Evolutionary conservation across 2,797 vertebrate species (phyloP), one percentile per base, ranked within the genome.

Genomic region (Perdix hodgsoniae): DNA sequence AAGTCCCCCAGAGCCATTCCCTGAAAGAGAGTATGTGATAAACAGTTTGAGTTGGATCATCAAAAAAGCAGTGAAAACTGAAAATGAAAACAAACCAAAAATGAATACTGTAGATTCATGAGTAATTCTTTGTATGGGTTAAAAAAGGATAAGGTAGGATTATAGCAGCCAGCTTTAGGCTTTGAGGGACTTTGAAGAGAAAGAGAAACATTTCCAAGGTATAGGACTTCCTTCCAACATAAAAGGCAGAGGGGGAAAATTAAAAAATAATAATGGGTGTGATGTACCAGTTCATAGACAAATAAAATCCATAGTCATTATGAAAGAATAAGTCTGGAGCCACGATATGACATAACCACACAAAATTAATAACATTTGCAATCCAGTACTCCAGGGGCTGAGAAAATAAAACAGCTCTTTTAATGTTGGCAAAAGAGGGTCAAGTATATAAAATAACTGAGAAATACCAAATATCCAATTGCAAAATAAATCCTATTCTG

Each of bases 221-320:
- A 93, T 75, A 95, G 56, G 31, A 26, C 77, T 96, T 90, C 80
- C 64, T 94, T 87, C 35, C 44, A 85, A 61, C 73, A 88, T 83
- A 80, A 93, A 96, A 96, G 85, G 70, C 56, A 95, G 70, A 96
- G 83, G 23, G 88, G 35, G 50, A 88, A 96, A 96, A 95, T 93
- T 59, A 93, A 94, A 91, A 94, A 97, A 95, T 78, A 92, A 87
- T 81, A 95, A 95, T 42, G 33, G 72, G 80, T 69, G 59, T 77
- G 87, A 94, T 93, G 90, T 88, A 93, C 71, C 69, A 87, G 31
- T 70, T 10, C 61, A 90, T 2, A 81, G 66, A 87, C 93, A 94
- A 74, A 61, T 26, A 92, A 88, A 94, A 73, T 39, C 78, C 75
- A 70, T 93, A 77, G 91, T 95, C 85, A 72, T 89, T 90, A 86